Evolutionary conservation across 1,140 invertebrate genomes (phyloP).

Genomic region (Tenebrio molitor): DNA sequence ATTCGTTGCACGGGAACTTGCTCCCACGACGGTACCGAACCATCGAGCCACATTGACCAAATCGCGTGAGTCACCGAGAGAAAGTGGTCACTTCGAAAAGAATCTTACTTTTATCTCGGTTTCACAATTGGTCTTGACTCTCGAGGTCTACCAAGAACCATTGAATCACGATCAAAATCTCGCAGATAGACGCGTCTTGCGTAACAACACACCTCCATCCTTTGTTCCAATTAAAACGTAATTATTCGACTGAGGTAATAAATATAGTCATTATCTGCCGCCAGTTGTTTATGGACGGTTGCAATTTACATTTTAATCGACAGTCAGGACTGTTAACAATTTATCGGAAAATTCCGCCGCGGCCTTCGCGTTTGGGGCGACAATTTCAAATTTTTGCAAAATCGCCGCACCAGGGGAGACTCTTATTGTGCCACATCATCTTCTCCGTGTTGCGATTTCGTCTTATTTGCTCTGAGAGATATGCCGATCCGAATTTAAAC

Average conservation of each 20-base stretch:
- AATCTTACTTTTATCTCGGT: conserved; percentile 13
- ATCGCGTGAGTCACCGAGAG: conserved; percentile 8
- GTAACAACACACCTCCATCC: neutral
- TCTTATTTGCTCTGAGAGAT: too few species aligned
- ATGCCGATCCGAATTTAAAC: neutral
- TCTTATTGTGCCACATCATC: too few species aligned
- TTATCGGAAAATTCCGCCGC: conserved; percentile 3
- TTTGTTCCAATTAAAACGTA: conserved; percentile 31
- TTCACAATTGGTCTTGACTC: conserved; percentile 1
- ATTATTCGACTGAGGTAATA: conserved; percentile 29
- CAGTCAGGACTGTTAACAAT: conserved; percentile 1
- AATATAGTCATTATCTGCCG: conserved; percentile 28
- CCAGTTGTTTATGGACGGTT: conserved; percentile 17
- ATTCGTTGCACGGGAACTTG: neutral
- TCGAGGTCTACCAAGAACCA: neutral
- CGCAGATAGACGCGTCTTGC: neutral
- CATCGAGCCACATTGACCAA: conserved; percentile 12
- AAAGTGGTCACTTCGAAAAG: conserved; percentile 21
- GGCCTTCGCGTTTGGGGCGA: neutral
- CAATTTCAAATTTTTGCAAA: conserved; percentile 13
- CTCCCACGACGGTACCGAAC: neutral
- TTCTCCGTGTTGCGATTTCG: too few species aligned
- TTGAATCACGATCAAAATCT: conserved; percentile 10
- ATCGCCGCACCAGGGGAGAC: too few species aligned
- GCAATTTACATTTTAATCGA: conserved; percentile 35